These are phyloP conservation scores for Ischnus inquisitorius DNA, from an alignment of 2,888 invertebrate genomes.

Conservation along the genomic window DNA sequence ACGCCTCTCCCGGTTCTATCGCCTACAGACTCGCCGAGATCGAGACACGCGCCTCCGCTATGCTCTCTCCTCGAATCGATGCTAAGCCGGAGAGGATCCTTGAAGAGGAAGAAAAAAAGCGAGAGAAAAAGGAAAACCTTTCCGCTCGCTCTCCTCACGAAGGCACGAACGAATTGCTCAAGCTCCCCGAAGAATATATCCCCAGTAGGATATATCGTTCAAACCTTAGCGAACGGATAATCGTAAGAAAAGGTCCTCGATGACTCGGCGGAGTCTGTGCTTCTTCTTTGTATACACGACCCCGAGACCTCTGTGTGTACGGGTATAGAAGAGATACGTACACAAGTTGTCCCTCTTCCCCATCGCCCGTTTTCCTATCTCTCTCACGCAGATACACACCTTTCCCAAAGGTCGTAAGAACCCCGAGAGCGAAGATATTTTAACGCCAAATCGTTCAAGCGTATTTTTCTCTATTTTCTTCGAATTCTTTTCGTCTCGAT, in stretches of 20 bases:
- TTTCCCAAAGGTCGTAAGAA: not conserved
- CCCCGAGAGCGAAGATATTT: not conserved
- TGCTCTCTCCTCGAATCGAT: slow-evolving; percentile 50
- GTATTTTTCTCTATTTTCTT: not conserved
- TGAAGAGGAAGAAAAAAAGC: slow-evolving; percentile 49
- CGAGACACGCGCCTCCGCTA: slow-evolving; percentile 6
- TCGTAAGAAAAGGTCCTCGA: slow-evolving; percentile 53
- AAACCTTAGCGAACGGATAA: slow-evolving; percentile 41
- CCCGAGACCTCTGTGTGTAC: not conserved
- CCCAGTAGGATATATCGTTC: slow-evolving; percentile 32
- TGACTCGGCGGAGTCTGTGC: slow-evolving; percentile 43
- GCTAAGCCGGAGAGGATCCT: slow-evolving; percentile 53
- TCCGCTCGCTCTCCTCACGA: not conserved
- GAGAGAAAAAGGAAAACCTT: not conserved
- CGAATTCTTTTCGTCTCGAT: not conserved
- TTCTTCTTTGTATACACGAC: not conserved
- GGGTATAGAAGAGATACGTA: not conserved
- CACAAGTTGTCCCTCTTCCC: not conserved
- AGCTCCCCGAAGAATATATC: slow-evolving; percentile 6
- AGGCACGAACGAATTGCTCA: slow-evolving; percentile 33
- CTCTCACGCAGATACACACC: not conserved
- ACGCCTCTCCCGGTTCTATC: slow-evolving; percentile 14
- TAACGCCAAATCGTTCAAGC: not conserved
- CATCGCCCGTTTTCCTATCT: not conserved
- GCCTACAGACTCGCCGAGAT: not conserved